phyloP scores from a whole-genome alignment of 64 coral and sea anemone genomes.

The Astreopora myriophthalma region DNA sequence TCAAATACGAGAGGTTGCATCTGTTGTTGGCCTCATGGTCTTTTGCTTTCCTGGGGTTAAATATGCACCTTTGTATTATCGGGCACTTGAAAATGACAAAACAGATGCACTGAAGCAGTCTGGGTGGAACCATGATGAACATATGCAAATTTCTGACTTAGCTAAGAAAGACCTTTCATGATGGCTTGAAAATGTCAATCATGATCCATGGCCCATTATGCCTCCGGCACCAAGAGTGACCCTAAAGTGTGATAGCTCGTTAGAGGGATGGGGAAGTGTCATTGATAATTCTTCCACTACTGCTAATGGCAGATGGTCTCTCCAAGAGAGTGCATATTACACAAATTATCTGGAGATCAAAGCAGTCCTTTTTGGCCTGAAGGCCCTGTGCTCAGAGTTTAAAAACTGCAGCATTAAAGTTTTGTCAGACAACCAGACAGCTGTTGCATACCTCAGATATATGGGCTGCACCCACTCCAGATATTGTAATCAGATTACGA shows the following conservation, averaged over 20 bases:
- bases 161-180: constrained; percentile 51
- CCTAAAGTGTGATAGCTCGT: constrained; percentile 44
- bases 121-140: constrained; percentile 11
- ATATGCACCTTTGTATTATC: constrained; percentile 40
- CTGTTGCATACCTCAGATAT: constrained; percentile 63
- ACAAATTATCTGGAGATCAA: constrained; percentile 65
- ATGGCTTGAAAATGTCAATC: constrained; percentile 38
- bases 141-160: constrained; percentile 34
- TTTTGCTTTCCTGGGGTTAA: constrained; percentile 64
- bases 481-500: constrained; percentile 44
- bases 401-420: neutral
- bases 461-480: constrained; percentile 76
- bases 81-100: constrained; percentile 54
- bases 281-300: constrained; percentile 7
- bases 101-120: constrained; percentile 35
- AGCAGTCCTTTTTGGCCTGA: constrained; percentile 55
- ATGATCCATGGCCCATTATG: neutral
- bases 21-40: constrained; percentile 52
- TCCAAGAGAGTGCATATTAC: neutral
- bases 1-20: constrained; percentile 44
- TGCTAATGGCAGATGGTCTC: neutral
- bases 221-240: neutral
- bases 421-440: constrained; percentile 33
- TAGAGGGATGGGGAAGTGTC: constrained; percentile 60
- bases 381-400: neutral